phyloP scores from a whole-genome alignment of 2,888 invertebrate species.

The Diarsia brunnea region DNA sequence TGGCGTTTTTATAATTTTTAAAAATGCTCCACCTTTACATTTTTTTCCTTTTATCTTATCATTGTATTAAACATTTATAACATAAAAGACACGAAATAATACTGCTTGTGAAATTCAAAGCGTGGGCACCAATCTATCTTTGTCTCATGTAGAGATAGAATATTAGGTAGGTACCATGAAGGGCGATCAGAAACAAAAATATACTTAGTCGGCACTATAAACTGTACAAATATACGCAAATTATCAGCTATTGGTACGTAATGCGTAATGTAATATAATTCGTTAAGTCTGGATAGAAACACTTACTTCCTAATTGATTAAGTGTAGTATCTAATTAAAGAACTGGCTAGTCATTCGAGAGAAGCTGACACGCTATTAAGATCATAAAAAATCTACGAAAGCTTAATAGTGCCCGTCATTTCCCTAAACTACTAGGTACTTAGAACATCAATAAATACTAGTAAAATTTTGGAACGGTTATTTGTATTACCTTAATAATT shows the following conservation, averaged over 20 bases:
- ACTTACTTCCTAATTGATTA: too few relatives aligned
- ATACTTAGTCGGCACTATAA: neutral
- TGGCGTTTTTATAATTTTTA: constrained; percentile 26
- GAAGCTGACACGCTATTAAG: neutral
- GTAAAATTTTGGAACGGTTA: neutral
- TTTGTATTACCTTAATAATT: constrained; percentile 1
- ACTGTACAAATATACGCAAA: neutral
- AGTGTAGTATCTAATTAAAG: neutral
- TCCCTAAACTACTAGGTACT: too few relatives aligned
- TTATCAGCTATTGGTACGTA: neutral
- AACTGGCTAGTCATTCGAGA: neutral
- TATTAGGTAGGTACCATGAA: neutral
- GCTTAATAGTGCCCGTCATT: neutral
- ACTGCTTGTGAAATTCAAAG: neutral
- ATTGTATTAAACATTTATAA: neutral
- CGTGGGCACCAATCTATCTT: neutral
- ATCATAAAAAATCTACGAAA: neutral
- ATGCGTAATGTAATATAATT: neutral
- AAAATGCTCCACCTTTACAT: too few relatives aligned
- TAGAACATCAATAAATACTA: too few relatives aligned
- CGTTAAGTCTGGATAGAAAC: neutral
- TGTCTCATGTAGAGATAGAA: neutral
- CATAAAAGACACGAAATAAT: neutral
- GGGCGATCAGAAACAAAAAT: neutral
- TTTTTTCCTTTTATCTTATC: too few relatives aligned